Percentiles rank a stretch among this genome's conserved stretches.
phyloP scores from a whole-genome alignment of 1,140 invertebrate genomes.

The Dreissena polymorpha region DNA sequence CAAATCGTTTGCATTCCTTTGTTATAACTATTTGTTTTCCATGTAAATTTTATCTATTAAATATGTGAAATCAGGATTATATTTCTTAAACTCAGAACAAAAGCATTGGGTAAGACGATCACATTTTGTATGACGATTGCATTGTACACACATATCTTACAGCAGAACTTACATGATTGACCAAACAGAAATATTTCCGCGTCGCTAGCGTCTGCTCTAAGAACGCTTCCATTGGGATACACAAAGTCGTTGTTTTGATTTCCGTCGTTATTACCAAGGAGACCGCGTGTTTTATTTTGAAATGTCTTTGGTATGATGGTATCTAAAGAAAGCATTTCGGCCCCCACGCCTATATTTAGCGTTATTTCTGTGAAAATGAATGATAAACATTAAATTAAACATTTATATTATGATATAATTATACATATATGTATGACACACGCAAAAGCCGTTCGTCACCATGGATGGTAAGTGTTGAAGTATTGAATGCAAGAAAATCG shows the following conservation, averaged over 20 bases:
- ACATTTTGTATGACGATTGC: conserved; percentile 6
- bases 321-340: conserved; percentile 49
- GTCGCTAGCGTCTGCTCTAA: conserved; percentile 48
- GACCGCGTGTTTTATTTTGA: conserved; percentile 56
- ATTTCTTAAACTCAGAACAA: too few relatives aligned
- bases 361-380: conserved; percentile 48
- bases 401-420: too few relatives aligned
- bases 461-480: too few relatives aligned
- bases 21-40: too few relatives aligned
- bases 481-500: conserved; percentile 5
- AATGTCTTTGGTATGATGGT: conserved; percentile 35
- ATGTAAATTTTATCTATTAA: too few relatives aligned
- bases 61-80: too few relatives aligned
- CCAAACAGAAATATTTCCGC: conserved; percentile 61
- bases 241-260: conserved; percentile 60
- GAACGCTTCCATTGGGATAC: conserved; percentile 55
- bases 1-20: too few relatives aligned
- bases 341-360: conserved; percentile 40
- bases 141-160: conserved; percentile 3
- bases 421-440: too few relatives aligned
- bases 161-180: conserved; percentile 51
- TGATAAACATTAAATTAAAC: conserved; percentile 4
- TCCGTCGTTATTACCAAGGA: conserved; percentile 65
- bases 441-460: too few relatives aligned
- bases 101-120: too few relatives aligned